phyloP scores from a whole-genome alignment of 2,888 invertebrate species.

The Lamellibrachia satsuma region DNA sequence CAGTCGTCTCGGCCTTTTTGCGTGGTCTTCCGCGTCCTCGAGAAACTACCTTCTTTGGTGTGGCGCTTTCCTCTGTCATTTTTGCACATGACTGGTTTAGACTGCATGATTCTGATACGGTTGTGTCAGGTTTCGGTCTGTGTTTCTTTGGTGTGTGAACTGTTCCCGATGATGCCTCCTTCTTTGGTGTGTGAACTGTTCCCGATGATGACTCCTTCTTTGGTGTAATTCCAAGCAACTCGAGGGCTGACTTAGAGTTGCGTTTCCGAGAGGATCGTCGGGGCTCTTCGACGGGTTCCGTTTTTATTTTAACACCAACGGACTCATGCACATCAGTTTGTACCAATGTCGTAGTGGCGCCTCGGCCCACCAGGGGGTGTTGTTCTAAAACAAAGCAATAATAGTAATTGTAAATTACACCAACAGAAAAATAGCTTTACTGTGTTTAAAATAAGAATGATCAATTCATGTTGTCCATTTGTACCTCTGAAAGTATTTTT shows the following conservation, averaged over 20 bases:
- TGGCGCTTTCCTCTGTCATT: not conserved
- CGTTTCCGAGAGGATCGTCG: conserved; percentile 23
- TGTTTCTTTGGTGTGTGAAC: not conserved
- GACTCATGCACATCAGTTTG: not conserved
- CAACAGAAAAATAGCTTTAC: too few relatives aligned
- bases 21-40: not conserved
- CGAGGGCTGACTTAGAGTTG: conserved; percentile 26
- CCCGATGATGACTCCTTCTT: not conserved
- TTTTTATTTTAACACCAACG: not conserved
- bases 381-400: not conserved
- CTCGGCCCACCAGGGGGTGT: not conserved
- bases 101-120: not conserved
- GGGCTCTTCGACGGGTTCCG: conserved; percentile 6
- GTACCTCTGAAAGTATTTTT: too few relatives aligned
- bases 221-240: conserved; percentile 26
- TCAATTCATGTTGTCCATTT: too few relatives aligned
- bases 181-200: not conserved
- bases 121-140: not conserved
- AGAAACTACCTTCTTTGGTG: not conserved
- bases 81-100: not conserved
- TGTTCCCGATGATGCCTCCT: not conserved
- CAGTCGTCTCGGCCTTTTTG: not conserved
- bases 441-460: too few relatives aligned
- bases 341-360: too few relatives aligned
- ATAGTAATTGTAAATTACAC: too few relatives aligned